These are phyloP conservation scores for Apodemia duryi DNA, from an alignment of 2,888 invertebrate species.

Conservation along the genomic window DNA sequence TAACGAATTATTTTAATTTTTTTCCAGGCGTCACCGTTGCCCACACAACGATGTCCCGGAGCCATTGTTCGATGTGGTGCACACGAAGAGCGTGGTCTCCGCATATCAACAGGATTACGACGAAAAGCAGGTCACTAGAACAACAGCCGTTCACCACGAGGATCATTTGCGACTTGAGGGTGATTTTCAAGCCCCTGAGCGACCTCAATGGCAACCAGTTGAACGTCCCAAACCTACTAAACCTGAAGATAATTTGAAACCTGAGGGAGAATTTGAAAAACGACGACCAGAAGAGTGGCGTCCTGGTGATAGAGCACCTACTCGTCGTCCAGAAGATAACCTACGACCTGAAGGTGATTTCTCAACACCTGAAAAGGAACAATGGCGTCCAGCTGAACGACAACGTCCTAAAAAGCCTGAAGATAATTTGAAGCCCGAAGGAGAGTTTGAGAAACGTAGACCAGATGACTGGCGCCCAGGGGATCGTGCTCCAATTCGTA, in stretches of 20 bases:
- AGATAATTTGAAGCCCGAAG: slow-evolving; percentile 77
- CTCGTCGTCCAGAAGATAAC: slow-evolving; percentile 73
- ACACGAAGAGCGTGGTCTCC: slow-evolving; percentile 76
- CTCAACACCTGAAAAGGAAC: slow-evolving; percentile 45
- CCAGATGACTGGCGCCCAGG: slow-evolving; percentile 62
- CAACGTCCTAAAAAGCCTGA: slow-evolving; percentile 71
- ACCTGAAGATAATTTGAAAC: slow-evolving; percentile 60
- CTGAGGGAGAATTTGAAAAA: slow-evolving; percentile 67
- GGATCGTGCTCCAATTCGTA: slow-evolving; percentile 64
- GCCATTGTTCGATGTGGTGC: slow-evolving; percentile 79
- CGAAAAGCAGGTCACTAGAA: slow-evolving; percentile 81
- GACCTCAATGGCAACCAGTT: slow-evolving; percentile 71
- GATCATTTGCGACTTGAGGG: slow-evolving; percentile 87
- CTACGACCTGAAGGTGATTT: slow-evolving; percentile 72
- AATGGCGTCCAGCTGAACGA: slow-evolving; percentile 65
- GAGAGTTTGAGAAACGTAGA: slow-evolving; percentile 63
- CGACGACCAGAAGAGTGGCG: slow-evolving; percentile 67
- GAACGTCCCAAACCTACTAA: slow-evolving; percentile 79
- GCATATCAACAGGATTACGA: slow-evolving; percentile 83
- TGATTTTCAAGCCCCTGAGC: slow-evolving; percentile 79
- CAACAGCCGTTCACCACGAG: slow-evolving; percentile 80
- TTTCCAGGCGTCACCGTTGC: slow-evolving; percentile 89
- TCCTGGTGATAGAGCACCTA: slow-evolving; percentile 74
- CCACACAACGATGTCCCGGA: slow-evolving; percentile 84
- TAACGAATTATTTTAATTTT: slow-evolving; percentile 18